Percentiles rank a stretch among this genome's conserved stretches.
Evolutionary conservation across 2,797 vertebrate species (phyloP).

Genomic region (Onychomys leucogaster): DNA sequence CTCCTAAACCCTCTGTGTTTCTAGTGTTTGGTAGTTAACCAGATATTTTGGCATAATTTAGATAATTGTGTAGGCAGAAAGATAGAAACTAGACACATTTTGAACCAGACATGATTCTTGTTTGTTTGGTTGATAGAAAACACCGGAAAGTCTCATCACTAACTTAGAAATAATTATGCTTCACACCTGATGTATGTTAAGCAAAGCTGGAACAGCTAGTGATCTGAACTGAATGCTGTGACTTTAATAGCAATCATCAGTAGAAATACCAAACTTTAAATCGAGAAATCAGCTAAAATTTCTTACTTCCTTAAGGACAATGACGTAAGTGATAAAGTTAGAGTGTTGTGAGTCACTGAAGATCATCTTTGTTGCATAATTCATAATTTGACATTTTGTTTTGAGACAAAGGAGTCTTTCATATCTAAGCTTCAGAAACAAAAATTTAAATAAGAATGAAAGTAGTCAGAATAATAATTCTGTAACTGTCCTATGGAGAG

Average conservation of each 20-base stretch:
- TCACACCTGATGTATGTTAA: neutral
- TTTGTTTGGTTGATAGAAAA: conserved; percentile 34
- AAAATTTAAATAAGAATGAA: conserved; percentile 64
- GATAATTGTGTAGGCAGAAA: conserved; percentile 9
- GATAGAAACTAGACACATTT: neutral
- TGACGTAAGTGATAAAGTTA: conserved; percentile 73
- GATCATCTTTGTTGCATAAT: conserved; percentile 68
- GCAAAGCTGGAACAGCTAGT: conserved; percentile 6
- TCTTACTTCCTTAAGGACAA: conserved; percentile 34
- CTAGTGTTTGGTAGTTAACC: conserved; percentile 23
- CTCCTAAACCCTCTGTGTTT: conserved; percentile 15
- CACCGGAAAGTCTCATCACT: neutral
- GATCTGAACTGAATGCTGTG: neutral
- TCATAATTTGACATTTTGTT: conserved; percentile 53
- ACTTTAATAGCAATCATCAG: neutral
- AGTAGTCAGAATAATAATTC: conserved; percentile 56
- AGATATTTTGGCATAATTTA: conserved; percentile 60
- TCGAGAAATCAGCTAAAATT: conserved; percentile 60
- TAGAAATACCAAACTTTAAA: conserved; percentile 53
- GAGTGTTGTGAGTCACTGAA: conserved; percentile 68
- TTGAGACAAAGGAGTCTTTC: conserved; percentile 53
- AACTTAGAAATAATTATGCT: conserved; percentile 39
- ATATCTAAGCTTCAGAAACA: conserved; percentile 56
- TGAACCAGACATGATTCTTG: neutral
- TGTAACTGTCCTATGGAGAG: neutral